Percentiles rank a stretch among this genome's conserved stretches.
These are phyloP conservation scores for Oryzias curvinotus DNA, from an alignment of 2,113 vertebrate species.

Conservation along the genomic window DNA sequence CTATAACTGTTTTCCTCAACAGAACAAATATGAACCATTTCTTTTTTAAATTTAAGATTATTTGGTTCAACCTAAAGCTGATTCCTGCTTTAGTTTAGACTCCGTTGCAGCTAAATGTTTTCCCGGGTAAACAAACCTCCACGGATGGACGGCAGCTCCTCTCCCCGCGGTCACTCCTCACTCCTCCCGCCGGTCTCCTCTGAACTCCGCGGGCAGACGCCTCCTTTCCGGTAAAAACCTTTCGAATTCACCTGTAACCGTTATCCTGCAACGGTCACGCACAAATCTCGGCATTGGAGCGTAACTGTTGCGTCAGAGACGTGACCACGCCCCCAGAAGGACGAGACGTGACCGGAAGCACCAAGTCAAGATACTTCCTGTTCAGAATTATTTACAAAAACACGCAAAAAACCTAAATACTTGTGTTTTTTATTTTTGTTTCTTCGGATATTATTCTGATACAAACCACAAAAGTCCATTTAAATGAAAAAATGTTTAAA, in stretches of 20 bases:
- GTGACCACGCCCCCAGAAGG: neutral
- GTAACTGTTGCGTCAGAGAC: slow-evolving; percentile 46
- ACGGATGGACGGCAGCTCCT: neutral
- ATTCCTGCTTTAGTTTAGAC: neutral
- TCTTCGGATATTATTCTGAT: too few species aligned
- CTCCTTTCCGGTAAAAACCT: neutral
- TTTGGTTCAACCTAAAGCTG: neutral
- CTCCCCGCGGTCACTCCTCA: slow-evolving; percentile 9
- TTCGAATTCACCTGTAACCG: slow-evolving; percentile 1
- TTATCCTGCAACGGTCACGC: neutral
- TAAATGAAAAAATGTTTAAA: too few species aligned
- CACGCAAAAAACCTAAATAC: too few species aligned
- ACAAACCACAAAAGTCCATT: too few species aligned
- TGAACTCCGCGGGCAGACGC: neutral
- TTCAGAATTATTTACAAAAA: neutral
- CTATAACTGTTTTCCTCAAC: too few species aligned
- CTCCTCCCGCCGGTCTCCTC: neutral
- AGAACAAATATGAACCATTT: too few species aligned
- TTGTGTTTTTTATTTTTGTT: neutral
- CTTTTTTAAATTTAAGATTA: too few species aligned
- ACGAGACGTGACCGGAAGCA: neutral
- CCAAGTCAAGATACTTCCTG: slow-evolving; percentile 24
- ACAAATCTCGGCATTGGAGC: slow-evolving; percentile 17
- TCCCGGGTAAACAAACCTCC: slow-evolving; percentile 18
- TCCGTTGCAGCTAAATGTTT: neutral